phyloP scores from a whole-genome alignment of 2,797 vertebrate species.

The Pelobates cultripes region DNA sequence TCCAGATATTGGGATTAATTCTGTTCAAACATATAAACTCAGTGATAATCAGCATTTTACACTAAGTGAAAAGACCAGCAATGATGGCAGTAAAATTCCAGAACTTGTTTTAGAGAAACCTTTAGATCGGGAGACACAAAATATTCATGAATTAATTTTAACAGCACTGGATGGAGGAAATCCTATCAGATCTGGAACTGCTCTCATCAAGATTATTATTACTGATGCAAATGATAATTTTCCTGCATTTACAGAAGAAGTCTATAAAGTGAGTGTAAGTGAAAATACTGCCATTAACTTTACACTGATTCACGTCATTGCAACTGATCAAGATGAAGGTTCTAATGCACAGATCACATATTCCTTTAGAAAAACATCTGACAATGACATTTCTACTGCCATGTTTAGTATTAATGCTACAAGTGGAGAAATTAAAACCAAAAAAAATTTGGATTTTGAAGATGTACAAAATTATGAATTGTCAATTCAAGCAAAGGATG shows the following conservation, averaged over 20 bases:
- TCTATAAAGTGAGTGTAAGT: slow-evolving; percentile 57
- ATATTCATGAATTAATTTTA: slow-evolving; percentile 41
- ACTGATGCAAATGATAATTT: slow-evolving; percentile 63
- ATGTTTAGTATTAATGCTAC: slow-evolving; percentile 63
- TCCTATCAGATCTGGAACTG: slow-evolving; percentile 57
- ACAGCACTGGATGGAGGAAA: slow-evolving; percentile 60
- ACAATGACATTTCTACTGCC: slow-evolving; percentile 33
- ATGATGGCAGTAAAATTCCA: slow-evolving; percentile 49
- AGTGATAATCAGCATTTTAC: slow-evolving; percentile 55
- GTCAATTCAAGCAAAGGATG: slow-evolving; percentile 69
- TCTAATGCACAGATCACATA: slow-evolving; percentile 62
- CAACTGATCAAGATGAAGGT: slow-evolving; percentile 67
- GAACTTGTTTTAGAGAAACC: slow-evolving; percentile 59
- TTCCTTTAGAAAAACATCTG: slow-evolving; percentile 58
- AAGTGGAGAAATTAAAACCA: slow-evolving; percentile 57
- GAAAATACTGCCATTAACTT: slow-evolving; percentile 64
- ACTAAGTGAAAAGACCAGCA: slow-evolving; percentile 33
- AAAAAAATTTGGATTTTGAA: slow-evolving; percentile 59
- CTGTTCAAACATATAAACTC: slow-evolving; percentile 59
- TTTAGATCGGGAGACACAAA: slow-evolving; percentile 57
- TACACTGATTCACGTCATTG: slow-evolving; percentile 59
- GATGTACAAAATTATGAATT: slow-evolving; percentile 62
- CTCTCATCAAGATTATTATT: slow-evolving; percentile 55
- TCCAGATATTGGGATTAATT: slow-evolving; percentile 61
- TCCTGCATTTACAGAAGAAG: slow-evolving; percentile 52